Conservation (phyloP, 2,888 invertebrate species). For the Melinopterus prodromus region DNA sequence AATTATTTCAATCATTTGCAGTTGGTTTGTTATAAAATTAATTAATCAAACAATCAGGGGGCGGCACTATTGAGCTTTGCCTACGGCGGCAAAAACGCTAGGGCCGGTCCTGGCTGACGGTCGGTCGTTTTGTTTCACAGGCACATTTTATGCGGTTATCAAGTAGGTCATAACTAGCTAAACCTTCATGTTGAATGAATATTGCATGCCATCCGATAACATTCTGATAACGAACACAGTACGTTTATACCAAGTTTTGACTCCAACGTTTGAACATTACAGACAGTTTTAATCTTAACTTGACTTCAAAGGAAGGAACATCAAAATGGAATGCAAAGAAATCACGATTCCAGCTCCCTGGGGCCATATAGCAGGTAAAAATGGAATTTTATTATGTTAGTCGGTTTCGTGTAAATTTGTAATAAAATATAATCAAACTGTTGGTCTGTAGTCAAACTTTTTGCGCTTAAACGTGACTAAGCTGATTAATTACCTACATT, state of each 20-base stretch:
- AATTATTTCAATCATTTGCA: too few relatives aligned
- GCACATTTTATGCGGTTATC: too few relatives aligned
- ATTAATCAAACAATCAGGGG: too few relatives aligned
- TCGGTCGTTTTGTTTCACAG: too few relatives aligned
- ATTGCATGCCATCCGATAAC: neutral
- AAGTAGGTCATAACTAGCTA: neutral
- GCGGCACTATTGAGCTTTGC: too few relatives aligned
- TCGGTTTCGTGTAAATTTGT: neutral
- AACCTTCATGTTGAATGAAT: neutral
- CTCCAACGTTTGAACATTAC: neutral
- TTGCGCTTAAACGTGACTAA: too few relatives aligned
- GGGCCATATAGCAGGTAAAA: constrained; percentile 65
- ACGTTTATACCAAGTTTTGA: constrained; percentile 7
- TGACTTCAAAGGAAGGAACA: neutral
- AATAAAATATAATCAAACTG: neutral
- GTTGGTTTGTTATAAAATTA: too few relatives aligned
- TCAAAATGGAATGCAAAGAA: constrained; percentile 44
- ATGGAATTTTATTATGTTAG: neutral
- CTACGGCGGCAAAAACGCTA: too few relatives aligned
- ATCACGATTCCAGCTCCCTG: constrained; percentile 64
- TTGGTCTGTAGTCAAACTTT: too few relatives aligned
- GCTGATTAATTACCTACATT: too few relatives aligned
- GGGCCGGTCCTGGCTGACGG: too few relatives aligned
- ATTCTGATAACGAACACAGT: constrained; percentile 5
- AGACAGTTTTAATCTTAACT: neutral